Base-by-base conservation (phyloP, 2,888 invertebrate species). In the Muschampia plurimacula region DNA sequence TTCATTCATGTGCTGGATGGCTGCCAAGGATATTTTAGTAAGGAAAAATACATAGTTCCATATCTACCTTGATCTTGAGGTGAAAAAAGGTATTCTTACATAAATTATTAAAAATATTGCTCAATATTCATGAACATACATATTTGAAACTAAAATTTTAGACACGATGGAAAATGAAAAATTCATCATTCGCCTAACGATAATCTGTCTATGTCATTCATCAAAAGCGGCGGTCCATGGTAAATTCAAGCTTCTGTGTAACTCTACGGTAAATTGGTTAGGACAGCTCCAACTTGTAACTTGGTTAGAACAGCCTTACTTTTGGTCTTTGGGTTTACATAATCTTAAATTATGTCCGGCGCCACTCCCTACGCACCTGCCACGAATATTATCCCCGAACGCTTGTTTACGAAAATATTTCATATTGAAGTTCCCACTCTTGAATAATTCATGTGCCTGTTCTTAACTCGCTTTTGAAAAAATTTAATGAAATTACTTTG, bases 361-460 rank as follows among this genome's bases (percentile, higher is more conserved):
- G 62, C 44, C 22, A 32, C 49, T 46, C 22, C 36, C 49, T 39
- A 67, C 72, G 63, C 72, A 72, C 72, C 67, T 72, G 72, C 67
- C 55, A 63, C 62, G 44, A 72, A 63, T 72, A 72, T 62, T 72
- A 67, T 72, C 60, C 49, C 28, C 10, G 60, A 72, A 72, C 52
- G 67, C 44, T 67, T 72, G 67, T 72, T 72, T 63, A 67, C 57
- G 79, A 82, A 84, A 86, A 85, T 85, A 85, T 86, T 88, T 83
- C 81, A 82, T 83, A 78, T 81, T 78, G 79, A 86, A 83, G 76
- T 84, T 84, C 74, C 78, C 70, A 79, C 81, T 83, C 79, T 77
- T 79, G 80, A 84, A 85, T 86, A 85, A 85, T 85, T 84, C 77
- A 80, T 80, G 75, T 75, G 28, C 49, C 10, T 67, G 79, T 84